Conservation (phyloP, 1,140 invertebrate genomes). For the Pectinophora gossypiella region DNA sequence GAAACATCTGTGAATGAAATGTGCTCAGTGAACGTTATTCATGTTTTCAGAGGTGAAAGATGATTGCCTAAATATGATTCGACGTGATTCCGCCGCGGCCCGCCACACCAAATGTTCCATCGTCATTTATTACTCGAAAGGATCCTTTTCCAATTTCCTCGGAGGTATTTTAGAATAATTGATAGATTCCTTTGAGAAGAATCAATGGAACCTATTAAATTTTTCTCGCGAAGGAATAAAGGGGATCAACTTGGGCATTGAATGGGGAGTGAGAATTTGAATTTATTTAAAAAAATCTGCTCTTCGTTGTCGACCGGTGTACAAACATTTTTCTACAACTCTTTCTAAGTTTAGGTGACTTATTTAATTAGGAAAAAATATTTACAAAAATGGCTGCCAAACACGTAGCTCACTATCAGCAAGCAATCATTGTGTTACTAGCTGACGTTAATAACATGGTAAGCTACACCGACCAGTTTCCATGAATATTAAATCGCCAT, state of each 20-base stretch:
- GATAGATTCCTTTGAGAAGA: slow-evolving; percentile 13
- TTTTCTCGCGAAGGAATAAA: slow-evolving; percentile 12
- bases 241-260: slow-evolving; percentile 20
- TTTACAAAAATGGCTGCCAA: no score
- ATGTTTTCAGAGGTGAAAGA: not conserved
- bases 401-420: no score
- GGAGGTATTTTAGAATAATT: slow-evolving; percentile 10
- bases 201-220: slow-evolving; percentile 19
- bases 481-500: no score
- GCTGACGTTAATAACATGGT: no score
- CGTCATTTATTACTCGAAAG: not conserved
- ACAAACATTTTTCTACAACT: no score
- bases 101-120: not conserved
- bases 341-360: no score
- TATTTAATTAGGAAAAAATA: no score
- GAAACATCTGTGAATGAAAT: not conserved
- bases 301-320: no score
- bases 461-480: no score
- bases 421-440: no score
- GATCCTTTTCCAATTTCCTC: slow-evolving; percentile 3
- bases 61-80: not conserved
- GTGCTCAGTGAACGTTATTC: not conserved
- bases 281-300: no score
- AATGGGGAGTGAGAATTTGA: not conserved
- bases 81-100: not conserved